Conservation (phyloP, 2,888 invertebrate genomes). For the Aphidoletes aphidimyza region DNA sequence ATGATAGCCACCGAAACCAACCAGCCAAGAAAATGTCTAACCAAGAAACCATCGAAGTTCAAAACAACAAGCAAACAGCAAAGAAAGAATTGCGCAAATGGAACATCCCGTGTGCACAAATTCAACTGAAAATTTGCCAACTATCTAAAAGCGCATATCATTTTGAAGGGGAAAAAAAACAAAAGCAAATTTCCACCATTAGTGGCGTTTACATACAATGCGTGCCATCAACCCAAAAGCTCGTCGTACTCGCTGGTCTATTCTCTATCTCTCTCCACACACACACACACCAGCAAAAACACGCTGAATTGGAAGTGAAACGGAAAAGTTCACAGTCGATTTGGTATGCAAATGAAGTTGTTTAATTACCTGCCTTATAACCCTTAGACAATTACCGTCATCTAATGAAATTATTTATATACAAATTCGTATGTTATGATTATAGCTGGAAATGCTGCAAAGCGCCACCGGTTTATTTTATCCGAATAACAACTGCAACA, state of each 20-base stretch:
- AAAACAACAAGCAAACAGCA: not conserved
- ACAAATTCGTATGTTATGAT: constrained; percentile 44
- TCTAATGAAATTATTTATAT: constrained; percentile 49
- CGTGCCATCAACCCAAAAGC: not conserved
- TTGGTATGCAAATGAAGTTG: constrained; percentile 49
- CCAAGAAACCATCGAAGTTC: constrained; percentile 45
- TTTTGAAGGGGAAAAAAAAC: not conserved
- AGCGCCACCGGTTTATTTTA: not conserved
- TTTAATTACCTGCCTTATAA: constrained; percentile 46
- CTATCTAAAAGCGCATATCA: not conserved
- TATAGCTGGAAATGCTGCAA: constrained; percentile 10
- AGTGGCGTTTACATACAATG: not conserved
- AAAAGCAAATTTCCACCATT: constrained; percentile 8
- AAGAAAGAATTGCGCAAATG: not conserved
- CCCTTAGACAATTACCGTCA: constrained; percentile 46
- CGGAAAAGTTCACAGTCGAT: constrained; percentile 42
- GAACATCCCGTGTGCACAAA: constrained; percentile 30
- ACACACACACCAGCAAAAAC: too few species aligned
- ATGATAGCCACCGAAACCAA: not conserved
- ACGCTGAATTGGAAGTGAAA: not conserved
- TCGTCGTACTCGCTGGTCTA: too few species aligned
- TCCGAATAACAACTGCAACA: not conserved
- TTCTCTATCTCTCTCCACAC: too few species aligned
- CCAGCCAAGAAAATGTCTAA: not conserved
- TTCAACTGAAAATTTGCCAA: constrained; percentile 35